Evolutionary conservation across 2,888 invertebrate genomes (phyloP).

Genomic region (Parapristionchus giblindavisi): DNA sequence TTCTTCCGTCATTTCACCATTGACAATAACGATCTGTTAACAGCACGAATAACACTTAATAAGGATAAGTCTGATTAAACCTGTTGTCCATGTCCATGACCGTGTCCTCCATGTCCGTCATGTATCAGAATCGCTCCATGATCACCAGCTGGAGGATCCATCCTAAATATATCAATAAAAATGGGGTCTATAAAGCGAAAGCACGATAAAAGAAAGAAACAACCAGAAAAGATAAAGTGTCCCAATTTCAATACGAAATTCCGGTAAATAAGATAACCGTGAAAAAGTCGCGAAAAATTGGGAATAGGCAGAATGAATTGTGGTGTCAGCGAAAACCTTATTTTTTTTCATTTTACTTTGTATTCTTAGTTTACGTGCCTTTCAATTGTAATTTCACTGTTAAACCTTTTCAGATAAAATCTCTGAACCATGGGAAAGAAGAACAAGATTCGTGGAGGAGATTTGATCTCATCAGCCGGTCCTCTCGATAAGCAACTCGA

Average conservation of each 20-base stretch:
- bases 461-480: constrained; percentile 52
- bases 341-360: not conserved
- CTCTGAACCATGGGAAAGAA: constrained; percentile 55
- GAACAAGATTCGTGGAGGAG: constrained; percentile 53
- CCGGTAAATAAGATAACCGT: not conserved
- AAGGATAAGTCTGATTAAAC: not conserved
- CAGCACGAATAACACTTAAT: not conserved
- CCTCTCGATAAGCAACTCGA: constrained; percentile 61
- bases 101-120: constrained; percentile 24
- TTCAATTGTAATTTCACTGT: not conserved
- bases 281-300: not conserved
- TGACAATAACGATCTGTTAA: constrained; percentile 7
- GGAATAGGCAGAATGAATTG: not conserved
- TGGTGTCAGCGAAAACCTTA: not conserved
- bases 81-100: not conserved
- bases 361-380: not conserved
- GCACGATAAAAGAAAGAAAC: not conserved
- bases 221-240: constrained; percentile 9
- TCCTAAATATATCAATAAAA: constrained; percentile 1
- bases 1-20: constrained; percentile 55
- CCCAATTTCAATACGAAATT: constrained; percentile 17
- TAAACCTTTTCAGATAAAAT: constrained; percentile 13
- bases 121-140: constrained; percentile 19
- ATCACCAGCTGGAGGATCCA: constrained; percentile 12
- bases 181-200: not conserved